These are phyloP conservation scores for Agrotis ipsilon DNA, from an alignment of 2,888 invertebrate species.

Conservation along the genomic window DNA sequence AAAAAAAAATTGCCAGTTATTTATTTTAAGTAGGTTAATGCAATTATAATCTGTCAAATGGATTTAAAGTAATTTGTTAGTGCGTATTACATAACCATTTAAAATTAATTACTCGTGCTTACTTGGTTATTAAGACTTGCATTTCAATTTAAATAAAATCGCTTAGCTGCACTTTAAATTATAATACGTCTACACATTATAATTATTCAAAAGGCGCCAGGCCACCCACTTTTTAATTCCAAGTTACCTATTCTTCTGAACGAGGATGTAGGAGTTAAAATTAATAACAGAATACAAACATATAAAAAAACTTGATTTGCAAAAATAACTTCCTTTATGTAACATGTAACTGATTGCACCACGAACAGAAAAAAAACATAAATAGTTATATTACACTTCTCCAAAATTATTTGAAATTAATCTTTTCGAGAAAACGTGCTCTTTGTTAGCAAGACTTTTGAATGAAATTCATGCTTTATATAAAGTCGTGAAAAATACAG, in stretches of 20 bases:
- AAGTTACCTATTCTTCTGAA: background rate
- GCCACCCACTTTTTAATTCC: slow-evolving; percentile 1
- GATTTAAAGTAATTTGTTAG: background rate
- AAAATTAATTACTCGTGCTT: background rate
- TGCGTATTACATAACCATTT: background rate
- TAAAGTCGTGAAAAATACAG: slow-evolving; percentile 31
- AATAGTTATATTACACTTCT: too few relatives aligned
- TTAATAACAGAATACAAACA: background rate
- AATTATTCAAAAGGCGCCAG: background rate
- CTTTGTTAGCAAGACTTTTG: background rate
- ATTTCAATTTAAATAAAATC: background rate
- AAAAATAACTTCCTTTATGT: background rate
- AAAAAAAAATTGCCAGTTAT: slow-evolving; percentile 21
- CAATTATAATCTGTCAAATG: slow-evolving; percentile 17
- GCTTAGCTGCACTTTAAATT: background rate
- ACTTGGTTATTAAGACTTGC: background rate
- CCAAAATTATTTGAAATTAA: too few relatives aligned
- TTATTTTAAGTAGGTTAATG: slow-evolving; percentile 22
- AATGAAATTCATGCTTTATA: background rate
- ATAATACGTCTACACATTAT: background rate
- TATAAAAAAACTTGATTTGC: background rate
- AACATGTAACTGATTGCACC: too few relatives aligned
- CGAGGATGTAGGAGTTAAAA: slow-evolving; percentile 6
- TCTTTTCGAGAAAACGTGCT: slow-evolving; percentile 8
- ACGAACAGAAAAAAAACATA: too few relatives aligned